These are phyloP conservation scores for Sitta carolinensis DNA, from an alignment of 2,797 vertebrate species.

Conservation along the genomic window DNA sequence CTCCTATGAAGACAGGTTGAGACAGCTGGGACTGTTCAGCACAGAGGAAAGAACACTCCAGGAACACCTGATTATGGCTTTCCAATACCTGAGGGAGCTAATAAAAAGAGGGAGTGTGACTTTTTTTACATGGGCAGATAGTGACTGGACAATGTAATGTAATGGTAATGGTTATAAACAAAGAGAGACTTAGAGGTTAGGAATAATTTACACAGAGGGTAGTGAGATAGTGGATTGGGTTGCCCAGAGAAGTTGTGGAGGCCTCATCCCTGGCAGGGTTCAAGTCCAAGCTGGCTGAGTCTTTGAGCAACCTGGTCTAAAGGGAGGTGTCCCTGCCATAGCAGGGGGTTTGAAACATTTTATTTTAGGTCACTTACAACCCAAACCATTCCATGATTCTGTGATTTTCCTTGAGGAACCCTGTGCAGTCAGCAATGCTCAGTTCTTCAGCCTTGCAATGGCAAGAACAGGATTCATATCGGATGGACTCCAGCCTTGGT, in stretches of 20 bases:
- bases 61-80: background rate
- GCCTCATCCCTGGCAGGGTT: background rate
- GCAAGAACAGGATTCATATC: background rate
- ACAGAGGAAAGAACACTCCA: rapidly evolving
- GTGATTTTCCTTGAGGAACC: background rate
- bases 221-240: rapidly evolving
- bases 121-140: background rate
- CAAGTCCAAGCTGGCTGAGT: background rate
- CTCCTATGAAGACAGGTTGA: background rate
- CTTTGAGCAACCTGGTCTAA: background rate
- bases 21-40: background rate
- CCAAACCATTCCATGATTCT: background rate
- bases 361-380: background rate
- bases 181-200: background rate
- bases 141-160: background rate
- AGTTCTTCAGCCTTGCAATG: background rate
- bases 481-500: background rate
- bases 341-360: rapidly evolving
- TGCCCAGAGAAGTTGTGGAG: background rate
- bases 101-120: background rate
- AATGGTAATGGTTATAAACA: background rate
- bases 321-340: background rate
- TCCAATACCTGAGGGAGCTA: background rate
- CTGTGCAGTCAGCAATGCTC: background rate
- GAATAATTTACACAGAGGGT: background rate